These are phyloP conservation scores for Potamilus streckersoni DNA, from an alignment of 1,140 invertebrate genomes.

Conservation along the genomic window DNA sequence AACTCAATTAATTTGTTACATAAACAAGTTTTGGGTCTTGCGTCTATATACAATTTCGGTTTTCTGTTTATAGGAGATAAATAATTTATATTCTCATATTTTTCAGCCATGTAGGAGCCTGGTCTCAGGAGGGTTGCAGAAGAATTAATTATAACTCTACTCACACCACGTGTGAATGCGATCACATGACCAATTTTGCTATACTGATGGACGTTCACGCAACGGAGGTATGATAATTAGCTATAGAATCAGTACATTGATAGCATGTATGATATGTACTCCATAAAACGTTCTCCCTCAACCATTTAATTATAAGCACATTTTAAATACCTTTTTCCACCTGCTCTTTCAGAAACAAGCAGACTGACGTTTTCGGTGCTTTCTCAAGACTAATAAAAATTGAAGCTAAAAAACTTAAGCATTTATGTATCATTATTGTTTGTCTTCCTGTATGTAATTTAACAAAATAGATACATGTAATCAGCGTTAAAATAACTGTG, in stretches of 20 bases:
- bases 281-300: background rate
- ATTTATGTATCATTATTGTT: no score
- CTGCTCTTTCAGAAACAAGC: background rate
- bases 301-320: background rate
- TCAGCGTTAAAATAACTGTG: no score
- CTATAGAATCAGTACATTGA: background rate
- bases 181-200: constrained; percentile 91
- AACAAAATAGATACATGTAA: no score
- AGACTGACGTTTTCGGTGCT: no score
- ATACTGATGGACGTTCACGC: constrained; percentile 81
- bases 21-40: background rate
- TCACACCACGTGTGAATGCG: constrained; percentile 93
- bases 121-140: constrained; percentile 58
- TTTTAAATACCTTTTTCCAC: background rate
- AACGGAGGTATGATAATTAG: constrained; percentile 38
- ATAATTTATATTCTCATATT: constrained; percentile 8
- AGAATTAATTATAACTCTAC: constrained; percentile 48
- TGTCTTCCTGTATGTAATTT: no score
- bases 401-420: no score
- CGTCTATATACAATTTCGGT: constrained; percentile 1
- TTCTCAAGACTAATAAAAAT: no score
- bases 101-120: constrained; percentile 38
- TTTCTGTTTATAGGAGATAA: background rate
- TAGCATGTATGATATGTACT: background rate
- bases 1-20: background rate